Evolutionary conservation across 2,888 invertebrate species (phyloP).

Genomic region (Ophioninae sp.): DNA sequence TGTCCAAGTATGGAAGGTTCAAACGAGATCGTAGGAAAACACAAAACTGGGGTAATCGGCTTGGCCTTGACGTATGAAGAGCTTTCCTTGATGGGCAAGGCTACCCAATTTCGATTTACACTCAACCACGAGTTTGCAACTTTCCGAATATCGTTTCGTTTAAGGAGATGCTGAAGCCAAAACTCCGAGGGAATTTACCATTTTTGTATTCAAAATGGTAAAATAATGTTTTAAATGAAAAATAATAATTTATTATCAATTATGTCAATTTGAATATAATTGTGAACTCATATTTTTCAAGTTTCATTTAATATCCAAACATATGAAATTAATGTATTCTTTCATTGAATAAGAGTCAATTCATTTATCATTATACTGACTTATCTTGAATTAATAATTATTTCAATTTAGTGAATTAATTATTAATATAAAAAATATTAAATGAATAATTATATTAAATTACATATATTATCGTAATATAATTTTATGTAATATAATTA

Average conservation of each 20-base stretch:
- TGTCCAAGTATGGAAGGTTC: conserved; percentile 31
- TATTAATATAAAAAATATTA: too few species aligned
- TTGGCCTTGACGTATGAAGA: conserved; percentile 40
- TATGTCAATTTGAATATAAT: too few species aligned
- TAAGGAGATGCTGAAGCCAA: background rate
- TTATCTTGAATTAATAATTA: too few species aligned
- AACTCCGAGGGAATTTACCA: background rate
- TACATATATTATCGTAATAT: too few species aligned
- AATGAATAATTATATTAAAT: too few species aligned
- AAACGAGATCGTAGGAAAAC: conserved; percentile 49
- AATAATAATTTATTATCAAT: too few species aligned
- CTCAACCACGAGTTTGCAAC: background rate
- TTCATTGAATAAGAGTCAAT: too few species aligned
- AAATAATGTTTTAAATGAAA: background rate
- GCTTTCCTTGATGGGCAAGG: conserved; percentile 30
- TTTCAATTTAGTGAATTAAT: too few species aligned
- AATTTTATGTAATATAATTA: too few species aligned
- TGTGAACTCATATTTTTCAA: background rate
- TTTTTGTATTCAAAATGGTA: background rate
- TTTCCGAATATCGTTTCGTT: conserved; percentile 18
- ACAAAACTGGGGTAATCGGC: conserved; percentile 56
- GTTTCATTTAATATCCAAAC: too few species aligned
- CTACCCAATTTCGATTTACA: conserved; percentile 2
- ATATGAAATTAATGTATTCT: too few species aligned
- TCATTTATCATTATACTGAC: too few species aligned